phyloP scores from a whole-genome alignment of 2,797 vertebrate species.

The Sphenopsis melanotis region DNA sequence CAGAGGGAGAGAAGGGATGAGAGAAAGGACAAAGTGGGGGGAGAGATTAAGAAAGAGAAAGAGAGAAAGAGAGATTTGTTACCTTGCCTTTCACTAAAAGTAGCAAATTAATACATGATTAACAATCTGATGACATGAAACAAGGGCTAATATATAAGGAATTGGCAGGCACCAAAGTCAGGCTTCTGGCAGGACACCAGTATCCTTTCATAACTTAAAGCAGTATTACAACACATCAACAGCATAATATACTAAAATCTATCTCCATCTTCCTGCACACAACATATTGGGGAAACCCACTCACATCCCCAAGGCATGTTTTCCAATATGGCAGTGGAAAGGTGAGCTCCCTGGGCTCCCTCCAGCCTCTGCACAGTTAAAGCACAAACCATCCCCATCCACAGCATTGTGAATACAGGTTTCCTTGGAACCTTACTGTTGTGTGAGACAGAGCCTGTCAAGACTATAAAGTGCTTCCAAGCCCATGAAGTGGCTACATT shows the following conservation, averaged over 20 bases:
- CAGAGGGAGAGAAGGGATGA: neutral
- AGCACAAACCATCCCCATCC: constrained; percentile 7
- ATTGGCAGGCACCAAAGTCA: constrained; percentile 2
- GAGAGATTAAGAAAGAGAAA: neutral
- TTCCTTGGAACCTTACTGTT: neutral
- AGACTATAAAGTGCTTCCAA: neutral
- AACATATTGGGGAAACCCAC: neutral
- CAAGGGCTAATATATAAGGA: neutral
- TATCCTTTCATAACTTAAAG: neutral
- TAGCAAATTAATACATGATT: constrained; percentile 10
- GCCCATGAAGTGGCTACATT: neutral
- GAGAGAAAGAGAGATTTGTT: constrained; percentile 29
- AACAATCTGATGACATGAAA: constrained; percentile 41
- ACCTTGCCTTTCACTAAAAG: constrained; percentile 34
- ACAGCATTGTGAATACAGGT: neutral
- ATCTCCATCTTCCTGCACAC: constrained; percentile 1
- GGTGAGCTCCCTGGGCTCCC: neutral
- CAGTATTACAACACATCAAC: neutral
- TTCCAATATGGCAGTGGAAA: neutral
- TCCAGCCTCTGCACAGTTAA: neutral
- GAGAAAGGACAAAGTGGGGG: neutral
- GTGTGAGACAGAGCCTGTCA: neutral
- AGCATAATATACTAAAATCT: neutral
- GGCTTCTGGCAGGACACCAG: constrained; percentile 16
- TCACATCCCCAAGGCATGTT: neutral